Percentiles rank a stretch among this genome's conserved stretches.
These are phyloP conservation scores for Collichthys lucidus DNA, from an alignment of 2,113 vertebrate species.

Conservation along the genomic window DNA sequence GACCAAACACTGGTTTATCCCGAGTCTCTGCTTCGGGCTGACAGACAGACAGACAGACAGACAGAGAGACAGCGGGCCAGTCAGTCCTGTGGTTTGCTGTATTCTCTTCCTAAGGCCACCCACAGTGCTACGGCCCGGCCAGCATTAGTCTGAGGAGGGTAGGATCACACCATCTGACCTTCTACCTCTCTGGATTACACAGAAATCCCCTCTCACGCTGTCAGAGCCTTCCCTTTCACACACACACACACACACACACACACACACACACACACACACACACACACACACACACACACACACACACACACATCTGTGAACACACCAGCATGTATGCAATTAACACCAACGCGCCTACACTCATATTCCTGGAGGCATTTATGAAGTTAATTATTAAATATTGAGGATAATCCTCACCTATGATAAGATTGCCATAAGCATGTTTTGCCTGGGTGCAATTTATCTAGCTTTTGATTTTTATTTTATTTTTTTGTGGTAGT, in stretches of 20 bases:
- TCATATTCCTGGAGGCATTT: not conserved
- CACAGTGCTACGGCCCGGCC: slow-evolving; percentile 30
- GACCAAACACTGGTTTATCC: slow-evolving; percentile 44
- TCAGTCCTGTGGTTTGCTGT: slow-evolving; percentile 11
- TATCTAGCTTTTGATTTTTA: not conserved
- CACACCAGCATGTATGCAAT: not conserved
- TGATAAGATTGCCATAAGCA: not conserved
- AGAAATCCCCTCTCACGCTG: slow-evolving; percentile 39
- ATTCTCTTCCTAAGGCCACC: slow-evolving; percentile 61
- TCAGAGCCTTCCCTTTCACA: slow-evolving; percentile 23
- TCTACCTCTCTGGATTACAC: slow-evolving; percentile 53
- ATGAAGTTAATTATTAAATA: slow-evolving; percentile 17
- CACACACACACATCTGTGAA: not conserved
- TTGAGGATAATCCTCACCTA: slow-evolving; percentile 14
- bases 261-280: not conserved
- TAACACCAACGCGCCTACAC: not conserved
- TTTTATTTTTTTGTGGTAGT: not conserved
- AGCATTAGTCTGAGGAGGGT: slow-evolving; percentile 42
- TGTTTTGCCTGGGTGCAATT: not conserved
- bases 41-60: slow-evolving; percentile 27
- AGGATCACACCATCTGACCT: slow-evolving; percentile 58
- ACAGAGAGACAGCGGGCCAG: slow-evolving; percentile 5
- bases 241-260: not conserved
- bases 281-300: slow-evolving; percentile 1
- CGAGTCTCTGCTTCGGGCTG: slow-evolving; percentile 3